These are phyloP conservation scores for Tupiocoris notatus DNA, from an alignment of 2,888 invertebrate species.

Conservation along the genomic window DNA sequence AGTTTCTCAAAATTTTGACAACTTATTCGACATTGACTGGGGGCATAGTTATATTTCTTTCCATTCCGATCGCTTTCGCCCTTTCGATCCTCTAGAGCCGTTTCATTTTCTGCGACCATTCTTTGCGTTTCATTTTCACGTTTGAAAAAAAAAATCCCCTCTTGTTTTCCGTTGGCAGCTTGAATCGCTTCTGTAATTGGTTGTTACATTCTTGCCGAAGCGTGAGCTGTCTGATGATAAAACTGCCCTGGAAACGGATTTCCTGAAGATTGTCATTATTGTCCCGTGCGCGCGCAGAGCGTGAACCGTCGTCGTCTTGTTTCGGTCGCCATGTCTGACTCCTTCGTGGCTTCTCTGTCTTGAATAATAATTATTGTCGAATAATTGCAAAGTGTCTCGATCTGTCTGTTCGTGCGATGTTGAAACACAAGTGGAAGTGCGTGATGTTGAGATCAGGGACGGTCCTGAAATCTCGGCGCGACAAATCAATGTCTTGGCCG, in stretches of 20 bases:
- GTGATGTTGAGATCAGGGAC: neutral
- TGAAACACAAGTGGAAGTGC: conserved; percentile 40
- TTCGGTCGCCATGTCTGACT: too few species aligned
- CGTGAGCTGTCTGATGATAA: conserved; percentile 17
- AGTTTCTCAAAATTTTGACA: too few species aligned
- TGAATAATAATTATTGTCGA: too few species aligned
- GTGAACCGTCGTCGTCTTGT: conserved; percentile 19
- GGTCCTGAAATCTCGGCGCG: neutral
- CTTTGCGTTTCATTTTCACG: too few species aligned
- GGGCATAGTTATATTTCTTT: too few species aligned
- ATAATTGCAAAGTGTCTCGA: neutral
- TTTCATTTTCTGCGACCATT: neutral
- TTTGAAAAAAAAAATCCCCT: neutral
- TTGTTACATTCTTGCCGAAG: neutral
- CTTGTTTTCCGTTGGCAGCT: neutral
- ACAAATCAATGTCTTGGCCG: conserved; percentile 1
- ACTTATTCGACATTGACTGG: too few species aligned
- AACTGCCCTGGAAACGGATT: conserved; percentile 27
- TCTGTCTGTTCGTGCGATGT: conserved; percentile 1
- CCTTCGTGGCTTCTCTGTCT: neutral
- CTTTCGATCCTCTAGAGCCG: neutral
- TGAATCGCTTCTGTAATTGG: neutral
- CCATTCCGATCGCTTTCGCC: neutral
- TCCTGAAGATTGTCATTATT: conserved; percentile 34
- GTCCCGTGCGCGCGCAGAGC: conserved; percentile 14